Base-by-base conservation (phyloP, 2,113 vertebrate species). In the Porphyrio hochstetteri region DNA sequence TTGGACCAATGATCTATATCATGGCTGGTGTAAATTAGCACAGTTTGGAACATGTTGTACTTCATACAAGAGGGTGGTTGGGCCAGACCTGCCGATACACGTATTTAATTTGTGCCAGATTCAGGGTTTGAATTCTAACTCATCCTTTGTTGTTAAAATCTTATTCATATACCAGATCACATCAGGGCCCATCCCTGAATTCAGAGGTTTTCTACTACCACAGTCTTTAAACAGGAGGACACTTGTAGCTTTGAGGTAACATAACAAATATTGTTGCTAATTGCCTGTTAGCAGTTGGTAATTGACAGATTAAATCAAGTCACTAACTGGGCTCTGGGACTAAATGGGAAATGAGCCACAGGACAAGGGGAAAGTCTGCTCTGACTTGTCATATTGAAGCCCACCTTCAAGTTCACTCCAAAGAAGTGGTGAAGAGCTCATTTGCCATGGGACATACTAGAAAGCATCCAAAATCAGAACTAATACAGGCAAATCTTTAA, bases 11-110 rank as follows among this genome's bases (percentile, higher is more conserved):
- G 31, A 44, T 25, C 14, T 81, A 3, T 42, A 33, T 40, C 7
- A 19, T 0, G 1, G 5, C 1, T 25, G 16, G 10, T 40, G 11
- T n/a, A 55, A 76, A 42, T 60, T 7, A 31, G 4, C 8, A 21
- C 8, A 10, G 2, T 44, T 65, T 88, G 3, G 38, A 86, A 91
- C 9, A 21, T 18, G 3, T 33, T 71, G 2, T 61, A 13, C 50
- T 72, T 74, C 36, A n/a, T 29, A 7, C 6, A 55, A 53, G 10
- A n/a, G 6, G 2, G 17, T 56, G 9, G 2, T 64, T 52, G 18
- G 5, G 8, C 3, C 16, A 69, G 33, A 60, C 5, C 23, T 93
- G 31, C 11, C 7, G 44, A 11, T 61, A 52, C 4, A 29, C 9
- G 3, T 5, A 11, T 57, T 56, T 74, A 61, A 91, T 27, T 20